These are phyloP conservation scores for Acropora tenuis DNA, from an alignment of 64 coral and sea anemone genomes.

Conservation along the genomic window DNA sequence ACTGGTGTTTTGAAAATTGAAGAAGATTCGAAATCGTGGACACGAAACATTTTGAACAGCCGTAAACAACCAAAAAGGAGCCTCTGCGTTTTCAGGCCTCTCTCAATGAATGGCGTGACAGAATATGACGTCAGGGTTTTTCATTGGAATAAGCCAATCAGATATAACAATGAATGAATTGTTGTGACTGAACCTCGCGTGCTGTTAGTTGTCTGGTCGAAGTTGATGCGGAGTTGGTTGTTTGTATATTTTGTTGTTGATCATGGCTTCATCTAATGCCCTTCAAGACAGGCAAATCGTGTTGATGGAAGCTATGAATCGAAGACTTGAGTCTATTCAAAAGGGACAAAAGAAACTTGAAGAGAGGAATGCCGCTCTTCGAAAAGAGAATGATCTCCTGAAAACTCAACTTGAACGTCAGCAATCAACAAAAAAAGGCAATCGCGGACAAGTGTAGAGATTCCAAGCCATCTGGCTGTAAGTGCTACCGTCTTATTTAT, in stretches of 20 bases:
- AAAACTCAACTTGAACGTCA: neutral
- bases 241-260: neutral
- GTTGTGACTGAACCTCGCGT: neutral
- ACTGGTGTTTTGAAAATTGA: neutral
- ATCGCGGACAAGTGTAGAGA: neutral
- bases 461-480: neutral
- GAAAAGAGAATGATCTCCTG: neutral
- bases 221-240: neutral
- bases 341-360: conserved; percentile 17
- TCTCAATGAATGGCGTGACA: neutral
- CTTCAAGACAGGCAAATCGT: neutral
- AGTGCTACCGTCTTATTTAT: neutral
- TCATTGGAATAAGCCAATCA: neutral
- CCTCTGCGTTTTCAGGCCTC: neutral
- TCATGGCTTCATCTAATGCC: neutral
- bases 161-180: neutral
- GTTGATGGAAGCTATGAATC: neutral
- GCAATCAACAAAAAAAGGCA: neutral
- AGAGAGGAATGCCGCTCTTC: neutral
- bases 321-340: neutral
- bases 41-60: neutral
- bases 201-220: neutral
- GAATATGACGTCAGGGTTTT: neutral
- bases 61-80: neutral
- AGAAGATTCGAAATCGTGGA: neutral